A percentile compares a stretch with the other conserved stretches of the same genome.
Evolutionary conservation across 2,797 vertebrate genomes (phyloP).

Genomic region (Myotis vivesi): DNA sequence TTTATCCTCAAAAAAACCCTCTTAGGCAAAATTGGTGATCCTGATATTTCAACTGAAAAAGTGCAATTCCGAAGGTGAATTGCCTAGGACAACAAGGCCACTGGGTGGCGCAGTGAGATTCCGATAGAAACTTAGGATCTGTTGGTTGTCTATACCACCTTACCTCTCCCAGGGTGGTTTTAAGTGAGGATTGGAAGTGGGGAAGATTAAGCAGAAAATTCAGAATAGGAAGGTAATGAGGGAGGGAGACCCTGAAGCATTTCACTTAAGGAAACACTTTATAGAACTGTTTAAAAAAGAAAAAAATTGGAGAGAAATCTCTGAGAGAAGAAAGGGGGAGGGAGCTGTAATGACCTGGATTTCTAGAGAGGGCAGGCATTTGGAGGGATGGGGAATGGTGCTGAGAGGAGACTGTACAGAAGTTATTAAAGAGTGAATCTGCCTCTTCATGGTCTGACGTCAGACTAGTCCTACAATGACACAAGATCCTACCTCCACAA

Average conservation of each 20-base stretch:
- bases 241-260: not conserved
- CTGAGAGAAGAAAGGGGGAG: not conserved
- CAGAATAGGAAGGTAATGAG: not conserved
- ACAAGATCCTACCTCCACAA: not conserved
- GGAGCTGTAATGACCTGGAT: not conserved
- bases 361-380: not conserved
- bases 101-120: conserved; percentile 35
- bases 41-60: not conserved
- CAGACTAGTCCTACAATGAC: not conserved
- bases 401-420: too few species aligned
- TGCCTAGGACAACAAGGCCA: not conserved
- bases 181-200: not conserved
- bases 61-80: not conserved
- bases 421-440: not conserved
- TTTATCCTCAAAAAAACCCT: not conserved
- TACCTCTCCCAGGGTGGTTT: not conserved
- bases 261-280: not conserved
- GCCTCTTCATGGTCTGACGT: not conserved
- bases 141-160: not conserved
- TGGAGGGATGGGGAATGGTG: not conserved
- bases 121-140: not conserved
- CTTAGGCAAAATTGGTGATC: not conserved
- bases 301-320: not conserved
- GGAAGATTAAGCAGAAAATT: not conserved
- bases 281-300: not conserved